Evolutionary conservation across 2,113 vertebrate genomes (phyloP), one percentile per base, ranked within the genome.

Genomic region (Aptenodytes forsteri): DNA sequence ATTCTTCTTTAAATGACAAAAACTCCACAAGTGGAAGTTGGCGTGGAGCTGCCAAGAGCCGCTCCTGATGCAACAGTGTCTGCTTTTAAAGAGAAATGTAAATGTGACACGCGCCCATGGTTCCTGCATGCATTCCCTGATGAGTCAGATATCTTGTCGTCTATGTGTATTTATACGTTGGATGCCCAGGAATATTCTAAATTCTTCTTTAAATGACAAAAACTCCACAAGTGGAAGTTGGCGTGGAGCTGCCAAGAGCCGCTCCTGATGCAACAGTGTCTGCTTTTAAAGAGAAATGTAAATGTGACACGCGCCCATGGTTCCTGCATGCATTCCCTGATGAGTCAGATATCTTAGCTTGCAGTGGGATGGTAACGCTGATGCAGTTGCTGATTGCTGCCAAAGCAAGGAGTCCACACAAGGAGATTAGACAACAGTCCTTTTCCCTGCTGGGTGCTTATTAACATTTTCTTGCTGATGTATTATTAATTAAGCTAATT

Each of bases 401-500:
- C 83, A 55, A 52, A 82, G 73, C 89, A 72, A 82, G 84, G 95
- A 87, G 86, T 90, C 89, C 89, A 20, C 80, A 23, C 52, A 10
- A 59, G 90, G 86, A 84, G 91, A 83, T 94, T 29, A 91, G 77
- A 62, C 65, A 85, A 2, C 87, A 82, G 47, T 4, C 71, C 84
- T 91, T 62, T 56, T 86, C 75, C 95, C 87, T n/a, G 66, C 87
- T 83, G 87, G 54, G 6, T 40, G 64, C 91, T 96, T 32, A 52
- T 96, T 94, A 97, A 80, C 81, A 10, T 96, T 94, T 93, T 93
- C 91, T 95, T 95, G 94, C 87, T 73, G 71, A 89, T 91, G 66
- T 87, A 34, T 92, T 93, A 93, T 97, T 94, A 97, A 96, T 96
- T 94, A 85, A 94, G 72, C 46, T 83, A 59, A 83, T 94, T 96